Conservation (phyloP, 2,888 invertebrate genomes). For the Lepidocyrtoides sp. region DNA sequence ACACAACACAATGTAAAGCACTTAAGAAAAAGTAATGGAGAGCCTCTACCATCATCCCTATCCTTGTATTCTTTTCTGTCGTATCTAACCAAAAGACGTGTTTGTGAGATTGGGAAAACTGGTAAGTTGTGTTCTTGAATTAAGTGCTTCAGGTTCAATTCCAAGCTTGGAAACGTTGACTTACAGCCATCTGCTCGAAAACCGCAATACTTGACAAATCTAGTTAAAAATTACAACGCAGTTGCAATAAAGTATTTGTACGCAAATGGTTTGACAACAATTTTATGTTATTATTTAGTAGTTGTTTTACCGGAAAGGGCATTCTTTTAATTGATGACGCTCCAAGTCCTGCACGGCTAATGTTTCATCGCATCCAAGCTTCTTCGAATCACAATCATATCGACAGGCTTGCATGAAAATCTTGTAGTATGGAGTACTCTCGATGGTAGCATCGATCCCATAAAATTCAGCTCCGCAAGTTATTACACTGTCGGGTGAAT, state of each 20-base stretch:
- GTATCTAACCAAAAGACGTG: not conserved
- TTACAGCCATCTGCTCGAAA: not conserved
- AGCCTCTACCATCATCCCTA: not conserved
- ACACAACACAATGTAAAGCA: too few species aligned
- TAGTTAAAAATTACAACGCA: not conserved
- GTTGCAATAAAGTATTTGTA: not conserved
- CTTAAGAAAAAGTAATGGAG: not conserved
- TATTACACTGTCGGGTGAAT: too few species aligned
- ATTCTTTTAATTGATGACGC: not conserved
- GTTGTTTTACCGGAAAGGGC: not conserved
- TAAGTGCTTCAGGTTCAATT: not conserved
- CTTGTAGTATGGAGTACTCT: slow-evolving; percentile 17
- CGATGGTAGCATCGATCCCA: not conserved
- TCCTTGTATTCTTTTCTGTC: slow-evolving; percentile 8
- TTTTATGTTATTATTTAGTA: too few species aligned
- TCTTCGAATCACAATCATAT: not conserved
- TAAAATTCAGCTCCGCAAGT: not conserved
- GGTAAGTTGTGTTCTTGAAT: slow-evolving; percentile 23
- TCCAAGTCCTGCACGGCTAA: not conserved
- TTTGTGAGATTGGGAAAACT: not conserved
- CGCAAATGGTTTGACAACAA: too few species aligned
- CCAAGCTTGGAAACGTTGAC: not conserved
- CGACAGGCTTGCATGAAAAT: not conserved
- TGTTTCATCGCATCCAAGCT: slow-evolving; percentile 4
- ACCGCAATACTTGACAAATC: not conserved